These are phyloP conservation scores for Hypena proboscidalis DNA, from an alignment of 2,888 invertebrate species.

Conservation along the genomic window DNA sequence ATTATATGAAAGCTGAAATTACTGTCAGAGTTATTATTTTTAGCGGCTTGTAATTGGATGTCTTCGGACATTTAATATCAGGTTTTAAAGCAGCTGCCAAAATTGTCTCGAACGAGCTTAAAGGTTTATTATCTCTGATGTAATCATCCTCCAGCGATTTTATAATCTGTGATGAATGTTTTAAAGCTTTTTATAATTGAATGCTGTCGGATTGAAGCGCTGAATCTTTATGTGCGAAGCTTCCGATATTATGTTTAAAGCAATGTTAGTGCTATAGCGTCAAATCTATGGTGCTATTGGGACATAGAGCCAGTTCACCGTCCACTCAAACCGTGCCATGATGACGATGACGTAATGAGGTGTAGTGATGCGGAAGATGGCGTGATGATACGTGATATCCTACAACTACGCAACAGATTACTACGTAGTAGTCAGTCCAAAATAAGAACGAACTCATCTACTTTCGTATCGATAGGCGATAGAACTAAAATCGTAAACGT, in stretches of 20 bases:
- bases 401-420: constrained; percentile 70
- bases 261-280: constrained; percentile 7
- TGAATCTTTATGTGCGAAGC: constrained; percentile 15
- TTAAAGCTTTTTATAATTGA: constrained; percentile 11
- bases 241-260: constrained; percentile 28
- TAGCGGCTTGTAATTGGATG: constrained; percentile 11
- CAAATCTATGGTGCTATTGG: constrained; percentile 9
- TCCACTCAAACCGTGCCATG: constrained; percentile 78
- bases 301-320: constrained; percentile 63
- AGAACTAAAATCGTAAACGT: constrained; percentile 1
- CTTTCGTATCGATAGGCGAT: constrained; percentile 18
- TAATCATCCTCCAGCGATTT: background rate
- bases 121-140: constrained; percentile 3
- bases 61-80: constrained; percentile 14
- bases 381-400: constrained; percentile 60
- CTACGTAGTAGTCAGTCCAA: constrained; percentile 67
- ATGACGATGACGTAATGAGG: constrained; percentile 74
- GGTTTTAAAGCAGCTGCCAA: constrained; percentile 22
- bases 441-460: constrained; percentile 39
- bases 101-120: constrained; percentile 8
- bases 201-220: constrained; percentile 1
- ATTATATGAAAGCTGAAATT: constrained; percentile 37
- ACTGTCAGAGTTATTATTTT: constrained; percentile 24
- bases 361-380: constrained; percentile 82
- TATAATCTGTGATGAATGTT: constrained; percentile 4